Conservation (phyloP, 1,140 invertebrate species). For the Diachasmimorpha longicaudata region DNA sequence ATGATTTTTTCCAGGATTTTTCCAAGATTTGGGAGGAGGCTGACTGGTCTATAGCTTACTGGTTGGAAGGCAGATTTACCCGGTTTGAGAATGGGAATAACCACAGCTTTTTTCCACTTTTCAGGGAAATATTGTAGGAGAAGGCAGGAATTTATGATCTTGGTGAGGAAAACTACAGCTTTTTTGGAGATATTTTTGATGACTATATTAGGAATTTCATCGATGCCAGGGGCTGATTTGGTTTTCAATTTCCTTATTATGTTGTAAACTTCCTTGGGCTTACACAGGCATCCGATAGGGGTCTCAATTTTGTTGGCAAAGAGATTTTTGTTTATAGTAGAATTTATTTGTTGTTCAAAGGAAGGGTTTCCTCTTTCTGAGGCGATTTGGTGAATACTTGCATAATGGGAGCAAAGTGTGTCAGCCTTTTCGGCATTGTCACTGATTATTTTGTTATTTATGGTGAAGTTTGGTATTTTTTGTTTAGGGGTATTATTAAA, state of each 20-base stretch:
- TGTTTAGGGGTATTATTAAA: neutral
- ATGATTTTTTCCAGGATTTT: slow-evolving; percentile 48
- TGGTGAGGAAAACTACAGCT: slow-evolving; percentile 25
- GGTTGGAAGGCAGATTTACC: slow-evolving; percentile 37
- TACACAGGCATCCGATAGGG: neutral
- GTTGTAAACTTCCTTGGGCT: too few species aligned
- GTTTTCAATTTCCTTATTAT: slow-evolving; percentile 18
- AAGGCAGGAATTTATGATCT: too few species aligned
- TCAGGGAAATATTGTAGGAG: too few species aligned
- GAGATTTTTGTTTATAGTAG: too few species aligned
- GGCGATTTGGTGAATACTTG: neutral
- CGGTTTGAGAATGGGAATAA: slow-evolving; percentile 44
- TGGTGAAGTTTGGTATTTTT: too few species aligned
- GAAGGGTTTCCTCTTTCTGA: neutral
- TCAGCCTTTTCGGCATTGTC: neutral
- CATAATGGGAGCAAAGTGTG: neutral
- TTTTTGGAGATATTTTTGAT: slow-evolving; percentile 34
- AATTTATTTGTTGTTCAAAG: neutral
- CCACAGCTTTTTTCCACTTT: slow-evolving; percentile 38
- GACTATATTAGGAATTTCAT: slow-evolving; percentile 25
- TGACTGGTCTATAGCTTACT: slow-evolving; percentile 45
- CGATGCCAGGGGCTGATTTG: slow-evolving; percentile 20
- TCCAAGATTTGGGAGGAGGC: slow-evolving; percentile 47
- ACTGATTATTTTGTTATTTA: too few species aligned
- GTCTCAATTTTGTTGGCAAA: neutral